Base-by-base conservation (phyloP, 1,140 invertebrate genomes). In the Drosophila virilis region DNA sequence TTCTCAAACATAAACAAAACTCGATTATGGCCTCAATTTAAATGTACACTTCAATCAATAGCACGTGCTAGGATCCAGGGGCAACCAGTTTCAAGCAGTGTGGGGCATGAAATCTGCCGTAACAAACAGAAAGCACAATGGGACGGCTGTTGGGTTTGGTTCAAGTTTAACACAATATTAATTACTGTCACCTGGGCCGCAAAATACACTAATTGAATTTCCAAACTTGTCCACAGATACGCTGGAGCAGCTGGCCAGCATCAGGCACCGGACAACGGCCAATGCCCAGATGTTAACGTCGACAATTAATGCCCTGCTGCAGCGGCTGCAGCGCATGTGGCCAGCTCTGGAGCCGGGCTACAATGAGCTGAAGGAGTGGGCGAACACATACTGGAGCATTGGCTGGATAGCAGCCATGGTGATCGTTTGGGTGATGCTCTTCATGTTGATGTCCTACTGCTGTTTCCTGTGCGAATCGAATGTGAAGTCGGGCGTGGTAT, bases 401-500 rank as follows among this genome's bases (percentile, higher is more conserved):
- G 88, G 91, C 9, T 92, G 91, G 88, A 80, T 91, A 28, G 78
- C 85, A 0, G 86, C 74, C 10, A 50, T 92, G 52, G 45, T 90
- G 8, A 88, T 92, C 7, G 78, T 89, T 13, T 92, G 91, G 91
- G 89, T 92, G 32, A 51, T 92, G 54, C 71, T 92, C 32, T 92
- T 92, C 32, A 67, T 91, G 78, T 69, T 91, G n/a, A 91, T 91
- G 80, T 77, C 91, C 58, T 91, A 91, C 48, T 91, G 84, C 58
- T 92, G 94, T 74, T 94, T 93, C 17, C 94, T 94, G 40, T 93
- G 94, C 70, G 92, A 93, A 8, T 90, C 93, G 4, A 93, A 94
- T 42, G 77, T 92, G 6, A 93, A 93, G 81, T 94, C 94, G n/a
- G 92, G 93, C 7, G 90, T 93, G 0, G 93, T 93, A 12, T 92